A percentile compares a stretch with the other conserved stretches of the same genome.
Conservation (phyloP, 2,888 invertebrate species). For the Vandiemenella viatica region DNA sequence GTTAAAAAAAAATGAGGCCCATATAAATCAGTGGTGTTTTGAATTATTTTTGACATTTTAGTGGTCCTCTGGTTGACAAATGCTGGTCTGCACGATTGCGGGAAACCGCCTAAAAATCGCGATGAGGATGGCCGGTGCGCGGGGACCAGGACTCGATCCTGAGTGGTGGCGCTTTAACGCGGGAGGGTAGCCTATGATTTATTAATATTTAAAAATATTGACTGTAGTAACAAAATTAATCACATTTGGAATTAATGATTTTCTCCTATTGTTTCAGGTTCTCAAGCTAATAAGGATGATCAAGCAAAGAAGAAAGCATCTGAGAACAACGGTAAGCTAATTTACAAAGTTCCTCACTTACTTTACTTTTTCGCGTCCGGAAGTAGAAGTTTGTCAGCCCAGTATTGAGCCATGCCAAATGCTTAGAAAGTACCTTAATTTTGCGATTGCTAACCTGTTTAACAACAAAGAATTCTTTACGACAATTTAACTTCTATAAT, state of each 20-base stretch:
- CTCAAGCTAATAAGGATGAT: background rate
- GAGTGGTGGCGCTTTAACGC: too few species aligned
- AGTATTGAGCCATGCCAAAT: too few species aligned
- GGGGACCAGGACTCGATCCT: background rate
- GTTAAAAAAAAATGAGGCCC: too few species aligned
- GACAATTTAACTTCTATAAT: too few species aligned
- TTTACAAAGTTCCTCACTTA: background rate
- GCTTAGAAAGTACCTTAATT: background rate
- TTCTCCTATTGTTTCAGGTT: background rate
- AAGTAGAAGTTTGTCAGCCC: too few species aligned
- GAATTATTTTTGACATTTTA: too few species aligned
- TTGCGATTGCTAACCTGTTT: too few species aligned
- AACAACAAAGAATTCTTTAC: too few species aligned
- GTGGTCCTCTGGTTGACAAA: too few species aligned
- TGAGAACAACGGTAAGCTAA: background rate
- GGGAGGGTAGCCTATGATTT: background rate
- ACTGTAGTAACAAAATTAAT: background rate
- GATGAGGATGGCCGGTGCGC: background rate
- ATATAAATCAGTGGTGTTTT: too few species aligned
- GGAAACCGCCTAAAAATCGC: background rate
- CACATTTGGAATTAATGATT: background rate
- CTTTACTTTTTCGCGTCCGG: too few species aligned
- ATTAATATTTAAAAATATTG: background rate
- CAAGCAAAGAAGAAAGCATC: background rate
- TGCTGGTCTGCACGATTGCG: too few species aligned